These are phyloP conservation scores for Pseudomyrmex dendroicus DNA, from an alignment of 1,140 invertebrate genomes.

Conservation along the genomic window DNA sequence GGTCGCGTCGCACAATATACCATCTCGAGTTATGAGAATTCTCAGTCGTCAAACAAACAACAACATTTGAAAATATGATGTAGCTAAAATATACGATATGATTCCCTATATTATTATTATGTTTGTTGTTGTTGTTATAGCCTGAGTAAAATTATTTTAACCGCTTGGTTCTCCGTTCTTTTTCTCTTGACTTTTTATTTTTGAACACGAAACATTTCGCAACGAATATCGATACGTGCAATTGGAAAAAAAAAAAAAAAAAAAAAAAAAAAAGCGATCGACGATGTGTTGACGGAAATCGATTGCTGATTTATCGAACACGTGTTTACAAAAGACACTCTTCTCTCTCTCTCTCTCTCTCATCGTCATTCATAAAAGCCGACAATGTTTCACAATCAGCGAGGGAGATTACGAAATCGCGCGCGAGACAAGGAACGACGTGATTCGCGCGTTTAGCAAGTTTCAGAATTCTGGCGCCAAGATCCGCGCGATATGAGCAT, in stretches of 20 bases:
- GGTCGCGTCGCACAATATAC: no score
- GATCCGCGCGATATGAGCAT: conserved; percentile 31
- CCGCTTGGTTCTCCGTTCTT: no score
- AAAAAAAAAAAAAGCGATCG: background rate
- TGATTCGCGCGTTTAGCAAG: background rate
- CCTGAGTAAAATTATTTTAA: no score
- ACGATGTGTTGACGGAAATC: background rate
- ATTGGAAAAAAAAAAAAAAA: background rate
- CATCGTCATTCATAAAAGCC: conserved; percentile 37
- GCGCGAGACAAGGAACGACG: background rate
- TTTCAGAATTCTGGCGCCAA: conserved; percentile 44
- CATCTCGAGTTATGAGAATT: no score
- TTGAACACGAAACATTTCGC: no score
- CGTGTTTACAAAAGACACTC: conserved; percentile 43
- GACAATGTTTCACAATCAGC: conserved; percentile 43
- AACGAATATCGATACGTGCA: background rate
- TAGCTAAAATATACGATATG: no score
- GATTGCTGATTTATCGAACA: conserved; percentile 18
- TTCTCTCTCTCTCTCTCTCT: no score
- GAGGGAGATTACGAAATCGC: conserved; percentile 18
- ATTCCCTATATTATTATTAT: no score
- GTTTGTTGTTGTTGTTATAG: no score
- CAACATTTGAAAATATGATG: no score
- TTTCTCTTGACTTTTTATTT: no score
- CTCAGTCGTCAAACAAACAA: no score